A percentile compares a stretch with the other conserved stretches of the same genome.
Evolutionary conservation across 2,888 invertebrate genomes (phyloP).

Genomic region (Elaeidobius kamerunicus): DNA sequence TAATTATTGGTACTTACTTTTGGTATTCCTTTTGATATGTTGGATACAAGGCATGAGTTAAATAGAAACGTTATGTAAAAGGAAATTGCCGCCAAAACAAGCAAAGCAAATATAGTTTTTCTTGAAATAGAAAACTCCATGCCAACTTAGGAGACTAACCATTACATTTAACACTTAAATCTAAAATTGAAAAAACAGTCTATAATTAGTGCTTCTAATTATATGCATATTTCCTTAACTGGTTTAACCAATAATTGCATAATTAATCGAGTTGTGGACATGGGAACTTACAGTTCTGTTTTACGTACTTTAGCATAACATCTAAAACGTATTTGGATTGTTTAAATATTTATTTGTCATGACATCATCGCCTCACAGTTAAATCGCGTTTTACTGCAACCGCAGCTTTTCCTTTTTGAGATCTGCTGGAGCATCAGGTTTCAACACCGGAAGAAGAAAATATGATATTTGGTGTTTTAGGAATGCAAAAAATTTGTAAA

Average conservation of each 20-base stretch:
- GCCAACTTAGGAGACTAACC: conserved; percentile 12
- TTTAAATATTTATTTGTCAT: conserved; percentile 8
- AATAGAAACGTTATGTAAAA: conserved; percentile 59
- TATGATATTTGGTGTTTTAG: not conserved
- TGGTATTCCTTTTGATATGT: conserved; percentile 54
- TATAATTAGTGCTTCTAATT: conserved; percentile 6
- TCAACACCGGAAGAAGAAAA: conserved; percentile 13
- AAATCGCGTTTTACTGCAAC: not conserved
- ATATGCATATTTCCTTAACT: conserved; percentile 14
- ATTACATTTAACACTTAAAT: conserved; percentile 15
- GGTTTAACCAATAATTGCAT: conserved; percentile 14
- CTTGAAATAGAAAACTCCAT: conserved; percentile 47
- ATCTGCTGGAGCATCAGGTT: conserved; percentile 11
- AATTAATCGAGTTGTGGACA: not conserved
- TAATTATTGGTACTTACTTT: conserved; percentile 47
- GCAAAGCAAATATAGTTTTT: conserved; percentile 44
- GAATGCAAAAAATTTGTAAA: conserved; percentile 7
- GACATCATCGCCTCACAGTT: not conserved
- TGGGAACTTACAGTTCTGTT: conserved; percentile 9
- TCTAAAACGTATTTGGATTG: not conserved
- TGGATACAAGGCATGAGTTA: conserved; percentile 57
- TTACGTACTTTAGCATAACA: conserved; percentile 3
- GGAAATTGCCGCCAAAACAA: conserved; percentile 51
- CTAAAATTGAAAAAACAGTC: conserved; percentile 6
- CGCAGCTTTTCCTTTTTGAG: conserved; percentile 7